Evolutionary conservation across 2,113 vertebrate species (phyloP).

Genomic region (Chaenogobius annularis): DNA sequence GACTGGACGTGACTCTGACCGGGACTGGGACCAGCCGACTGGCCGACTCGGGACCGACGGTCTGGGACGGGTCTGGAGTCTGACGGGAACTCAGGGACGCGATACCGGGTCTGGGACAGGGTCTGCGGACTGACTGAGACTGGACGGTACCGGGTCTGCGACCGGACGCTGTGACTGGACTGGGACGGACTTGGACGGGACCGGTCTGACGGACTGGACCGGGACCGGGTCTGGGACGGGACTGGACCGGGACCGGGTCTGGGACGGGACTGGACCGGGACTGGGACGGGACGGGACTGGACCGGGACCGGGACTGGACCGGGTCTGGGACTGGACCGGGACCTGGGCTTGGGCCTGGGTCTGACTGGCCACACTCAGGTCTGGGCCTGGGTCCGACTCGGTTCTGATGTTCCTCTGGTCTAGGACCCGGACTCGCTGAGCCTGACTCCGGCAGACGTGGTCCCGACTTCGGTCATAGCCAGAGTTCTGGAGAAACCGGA

Average conservation of each 20-base stretch:
- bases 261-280: neutral
- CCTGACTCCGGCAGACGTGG: slow-evolving; percentile 83
- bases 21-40: no score
- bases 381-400: neutral
- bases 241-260: neutral
- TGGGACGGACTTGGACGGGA: neutral
- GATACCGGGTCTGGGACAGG: no score
- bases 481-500: slow-evolving; percentile 96
- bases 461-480: slow-evolving; percentile 93
- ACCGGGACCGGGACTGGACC: neutral
- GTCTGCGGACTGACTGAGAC: no score
- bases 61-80: no score
- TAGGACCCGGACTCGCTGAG: slow-evolving; percentile 76
- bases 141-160: neutral
- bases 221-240: slow-evolving; percentile 6
- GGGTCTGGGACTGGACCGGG: no score
- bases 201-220: neutral
- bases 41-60: no score
- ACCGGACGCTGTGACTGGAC: neutral
- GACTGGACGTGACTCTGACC: no score
- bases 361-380: no score
- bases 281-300: neutral
- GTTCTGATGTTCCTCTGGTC: neutral
- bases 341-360: neutral
- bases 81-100: no score